These are phyloP conservation scores for Leuciscus idus DNA, from an alignment of 2,113 vertebrate genomes.

Conservation along the genomic window DNA sequence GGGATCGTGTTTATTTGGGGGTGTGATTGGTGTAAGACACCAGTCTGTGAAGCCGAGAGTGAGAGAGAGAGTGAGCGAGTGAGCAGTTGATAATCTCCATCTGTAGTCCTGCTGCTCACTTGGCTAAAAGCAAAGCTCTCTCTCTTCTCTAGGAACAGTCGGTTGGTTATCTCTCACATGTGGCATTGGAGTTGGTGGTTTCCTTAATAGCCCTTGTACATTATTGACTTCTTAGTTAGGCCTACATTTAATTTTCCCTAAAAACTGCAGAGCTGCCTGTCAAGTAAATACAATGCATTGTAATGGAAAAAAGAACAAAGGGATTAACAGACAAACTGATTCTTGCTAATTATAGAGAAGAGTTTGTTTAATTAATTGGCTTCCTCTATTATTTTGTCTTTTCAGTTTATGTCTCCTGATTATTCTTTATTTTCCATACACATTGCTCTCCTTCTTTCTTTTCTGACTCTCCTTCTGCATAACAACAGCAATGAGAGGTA, in stretches of 20 bases:
- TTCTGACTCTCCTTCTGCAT: background rate
- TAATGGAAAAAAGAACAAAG: background rate
- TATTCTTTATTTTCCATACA: background rate
- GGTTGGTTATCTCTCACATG: constrained; percentile 1
- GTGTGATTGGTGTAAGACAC: constrained; percentile 52
- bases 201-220: background rate
- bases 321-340: background rate
- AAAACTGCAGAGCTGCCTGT: background rate
- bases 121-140: constrained; percentile 48
- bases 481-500: background rate
- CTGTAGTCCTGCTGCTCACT: constrained; percentile 59
- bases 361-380: background rate
- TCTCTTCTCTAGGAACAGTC: constrained; percentile 10
- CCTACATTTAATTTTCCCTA: background rate
- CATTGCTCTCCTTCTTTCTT: background rate
- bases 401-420: background rate
- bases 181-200: background rate
- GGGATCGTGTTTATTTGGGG: constrained; percentile 1
- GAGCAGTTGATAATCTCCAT: constrained; percentile 52
- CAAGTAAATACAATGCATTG: background rate
- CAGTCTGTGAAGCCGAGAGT: constrained; percentile 42
- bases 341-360: background rate
- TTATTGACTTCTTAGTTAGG: background rate
- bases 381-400: background rate
- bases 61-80: constrained; percentile 22